Evolutionary conservation across 2,888 invertebrate species (phyloP), one percentile per base, ranked within the genome.

Genomic region (Atherix ibis): DNA sequence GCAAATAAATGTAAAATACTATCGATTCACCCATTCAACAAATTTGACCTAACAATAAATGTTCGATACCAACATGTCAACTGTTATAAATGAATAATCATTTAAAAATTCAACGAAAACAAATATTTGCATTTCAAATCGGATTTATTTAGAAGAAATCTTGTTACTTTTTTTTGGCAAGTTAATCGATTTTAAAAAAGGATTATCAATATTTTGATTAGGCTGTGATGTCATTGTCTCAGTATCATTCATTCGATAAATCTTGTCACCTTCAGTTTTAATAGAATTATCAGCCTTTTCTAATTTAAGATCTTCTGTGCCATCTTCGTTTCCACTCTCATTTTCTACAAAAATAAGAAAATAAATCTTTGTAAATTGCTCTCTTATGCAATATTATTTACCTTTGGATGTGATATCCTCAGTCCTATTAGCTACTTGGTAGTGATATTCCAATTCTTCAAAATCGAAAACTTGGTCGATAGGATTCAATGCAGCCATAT

Each of bases 401-500:
- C 71, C 71, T 46, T 62, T 58, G 39, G 68, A 51, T 18, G 71
- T 68, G 46, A 64, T 62, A 53, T 73, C 72, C 52, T 72, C 72
- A 18, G 71, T 73, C 41, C 72, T 65, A 50, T 73, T 73, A 4
- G 72, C 68, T 35, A 72, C 73, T 56, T 73, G 70, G 45, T 75
- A 75, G 53, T 77, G 76, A 49, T 77, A 76, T 50, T 79, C 78
- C 39, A 79, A 58, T 51, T 85, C 84, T 52, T 89, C 88, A 50
- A 84, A 79, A 52, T 92, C 91, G 57, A 91, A 87, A 24, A 94
- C 83, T 66, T 94, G 91, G 64, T 95, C 94, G 45, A 84, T 84
- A 1, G 92, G 92, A 48, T 92, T 62, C 17, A 94, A 65, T 4
- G 91, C 88, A 40, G 79, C 73, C 27, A 89, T 57, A 53, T 92